These are phyloP conservation scores for Girardia tigrina DNA, from an alignment of 2,888 invertebrate genomes.

Conservation along the genomic window DNA sequence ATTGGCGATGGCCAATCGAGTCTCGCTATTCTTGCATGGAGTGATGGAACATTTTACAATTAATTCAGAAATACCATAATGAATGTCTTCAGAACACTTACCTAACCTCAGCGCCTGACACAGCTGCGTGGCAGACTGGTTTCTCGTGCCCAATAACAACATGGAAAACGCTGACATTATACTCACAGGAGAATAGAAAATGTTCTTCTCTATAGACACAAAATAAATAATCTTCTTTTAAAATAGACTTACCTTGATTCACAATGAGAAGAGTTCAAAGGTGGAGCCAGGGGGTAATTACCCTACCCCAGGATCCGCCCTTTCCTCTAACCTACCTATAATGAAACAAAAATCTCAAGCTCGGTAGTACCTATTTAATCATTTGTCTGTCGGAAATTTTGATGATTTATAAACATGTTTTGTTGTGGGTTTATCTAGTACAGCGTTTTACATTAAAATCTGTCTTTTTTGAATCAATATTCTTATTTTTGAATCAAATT, in stretches of 20 bases:
- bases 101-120: not conserved
- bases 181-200: not conserved
- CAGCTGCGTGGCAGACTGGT: not conserved
- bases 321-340: too few species aligned
- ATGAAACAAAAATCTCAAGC: too few species aligned
- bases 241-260: not conserved
- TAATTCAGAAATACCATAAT: not conserved
- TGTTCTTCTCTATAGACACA: not conserved
- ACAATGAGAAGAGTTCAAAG: not conserved
- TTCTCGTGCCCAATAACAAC: not conserved
- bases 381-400: too few species aligned
- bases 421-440: too few species aligned
- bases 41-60: not conserved
- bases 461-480: too few species aligned
- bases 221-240: not conserved
- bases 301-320: too few species aligned
- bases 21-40: not conserved
- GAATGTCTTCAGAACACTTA: not conserved
- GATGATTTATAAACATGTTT: too few species aligned
- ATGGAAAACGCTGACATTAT: not conserved
- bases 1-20: not conserved
- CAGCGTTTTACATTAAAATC: too few species aligned
- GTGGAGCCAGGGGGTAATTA: too few species aligned
- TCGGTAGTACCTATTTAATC: too few species aligned
- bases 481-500: too few species aligned